Evolutionary conservation across 1,140 invertebrate genomes (phyloP).

Genomic region (Drosophila sechellia): DNA sequence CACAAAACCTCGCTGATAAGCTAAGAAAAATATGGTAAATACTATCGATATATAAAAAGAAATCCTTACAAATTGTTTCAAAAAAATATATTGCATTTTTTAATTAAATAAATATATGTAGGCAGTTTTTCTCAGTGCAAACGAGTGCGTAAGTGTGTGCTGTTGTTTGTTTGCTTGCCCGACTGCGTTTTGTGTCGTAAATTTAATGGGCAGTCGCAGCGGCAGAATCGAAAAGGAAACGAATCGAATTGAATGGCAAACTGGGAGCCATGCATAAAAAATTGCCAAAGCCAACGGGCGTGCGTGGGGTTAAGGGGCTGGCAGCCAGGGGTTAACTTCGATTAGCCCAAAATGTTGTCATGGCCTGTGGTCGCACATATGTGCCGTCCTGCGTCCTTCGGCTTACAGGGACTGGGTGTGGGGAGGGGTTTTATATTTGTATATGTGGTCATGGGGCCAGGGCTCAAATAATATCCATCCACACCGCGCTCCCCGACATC

Average conservation of each 20-base stretch:
- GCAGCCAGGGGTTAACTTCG: slow-evolving; percentile 79
- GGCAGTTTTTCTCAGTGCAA: not conserved
- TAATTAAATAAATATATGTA: not conserved
- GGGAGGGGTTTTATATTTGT: slow-evolving; percentile 4
- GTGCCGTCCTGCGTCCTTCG: slow-evolving; percentile 38
- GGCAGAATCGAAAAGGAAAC: slow-evolving; percentile 73
- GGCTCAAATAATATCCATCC: slow-evolving; percentile 76
- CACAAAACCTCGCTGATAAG: not conserved
- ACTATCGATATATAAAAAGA: too few species aligned
- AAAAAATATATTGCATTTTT: too few species aligned
- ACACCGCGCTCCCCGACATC: slow-evolving; percentile 30
- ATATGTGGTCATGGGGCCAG: slow-evolving; percentile 71
- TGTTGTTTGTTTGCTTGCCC: slow-evolving; percentile 69
- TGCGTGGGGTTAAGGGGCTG: slow-evolving; percentile 8
- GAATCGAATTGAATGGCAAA: slow-evolving; percentile 80
- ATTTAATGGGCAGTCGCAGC: slow-evolving; percentile 74
- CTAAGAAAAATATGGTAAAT: not conserved
- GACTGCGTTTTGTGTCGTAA: slow-evolving; percentile 80
- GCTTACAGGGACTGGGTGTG: too few species aligned
- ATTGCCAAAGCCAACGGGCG: slow-evolving; percentile 63
- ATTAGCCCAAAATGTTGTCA: slow-evolving; percentile 82
- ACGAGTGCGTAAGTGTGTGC: slow-evolving; percentile 5
- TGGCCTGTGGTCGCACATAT: slow-evolving; percentile 81
- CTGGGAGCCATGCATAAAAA: slow-evolving; percentile 78
- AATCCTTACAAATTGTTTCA: too few species aligned